Evolutionary conservation across 2,888 invertebrate species (phyloP), one percentile per base, ranked within the genome.

Genomic region (Aleiodes alternator): DNA sequence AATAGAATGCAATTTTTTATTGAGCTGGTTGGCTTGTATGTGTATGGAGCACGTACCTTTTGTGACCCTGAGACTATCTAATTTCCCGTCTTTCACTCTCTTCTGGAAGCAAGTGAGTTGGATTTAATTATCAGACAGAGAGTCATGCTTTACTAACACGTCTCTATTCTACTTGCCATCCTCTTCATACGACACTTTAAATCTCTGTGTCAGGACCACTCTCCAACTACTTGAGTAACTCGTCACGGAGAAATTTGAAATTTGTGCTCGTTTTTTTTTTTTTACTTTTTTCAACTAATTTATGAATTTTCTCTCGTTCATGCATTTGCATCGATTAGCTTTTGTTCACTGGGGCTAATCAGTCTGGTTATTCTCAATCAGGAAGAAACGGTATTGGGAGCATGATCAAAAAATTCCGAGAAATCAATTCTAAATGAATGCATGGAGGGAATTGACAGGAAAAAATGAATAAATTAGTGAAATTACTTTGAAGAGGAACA

Each of bases 101-200:
- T 31, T 23, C 9, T 29, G 23, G n/a, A 59, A 12, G 7, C n/a
- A 12, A 59, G 11, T 31, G 31, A 59, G 59, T 59, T 29, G 59
- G n/a, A 59, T 59, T 59, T 59, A 59, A 59, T 59, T 59, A 59
- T 59, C 59, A 59, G 34, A 34, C 34, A 6, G 34, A 34, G 59
- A 59, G 31, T 43, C 59, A 29, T 29, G 34, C 31, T 8, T 55
- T 8, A 6, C 57, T 11, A 29, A 16, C 57, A 57, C 57, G 57
- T 59, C 34, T 31, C 59, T 29, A 31, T 59, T 59, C 31, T 29
- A 59, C 59, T 59, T 59, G 59, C 31, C 59, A 59, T 29, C 31
- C 23, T 59, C 31, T 59, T 8, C 43, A 43, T 29, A 34, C n/a
- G 59, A 12, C 31, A 59, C 6, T 59, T 59, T 59, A n/a, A 43